phyloP scores from a whole-genome alignment of 2,888 invertebrate species.

The Amphipoea lucens region DNA sequence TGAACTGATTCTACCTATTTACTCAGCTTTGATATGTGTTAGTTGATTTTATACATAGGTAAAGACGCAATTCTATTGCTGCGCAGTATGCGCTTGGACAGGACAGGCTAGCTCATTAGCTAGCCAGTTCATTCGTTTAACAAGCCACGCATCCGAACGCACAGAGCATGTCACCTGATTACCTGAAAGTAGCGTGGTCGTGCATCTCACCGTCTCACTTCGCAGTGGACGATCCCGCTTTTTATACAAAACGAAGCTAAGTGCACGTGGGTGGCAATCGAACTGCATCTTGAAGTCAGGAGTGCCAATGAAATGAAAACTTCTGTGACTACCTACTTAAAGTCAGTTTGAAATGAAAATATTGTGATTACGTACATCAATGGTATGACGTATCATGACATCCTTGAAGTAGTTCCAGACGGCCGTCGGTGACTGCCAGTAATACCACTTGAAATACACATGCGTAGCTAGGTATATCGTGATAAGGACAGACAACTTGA shows the following conservation, averaged over 20 bases:
- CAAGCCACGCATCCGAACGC: not conserved
- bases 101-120: too few relatives aligned
- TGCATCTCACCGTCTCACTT: not conserved
- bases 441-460: constrained; percentile 82
- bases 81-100: not conserved
- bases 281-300: too few relatives aligned
- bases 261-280: not conserved
- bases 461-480: constrained; percentile 82
- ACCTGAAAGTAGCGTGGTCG: not conserved
- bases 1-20: not conserved
- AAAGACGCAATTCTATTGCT: not conserved
- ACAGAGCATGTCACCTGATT: too few relatives aligned
- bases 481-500: constrained; percentile 79
- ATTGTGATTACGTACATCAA: constrained; percentile 72
- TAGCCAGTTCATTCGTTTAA: not conserved
- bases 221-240: not conserved
- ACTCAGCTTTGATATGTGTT: not conserved
- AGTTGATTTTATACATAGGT: not conserved
- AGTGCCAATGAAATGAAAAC: not conserved
- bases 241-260: not conserved
- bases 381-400: constrained; percentile 82
- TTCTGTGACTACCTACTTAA: not conserved
- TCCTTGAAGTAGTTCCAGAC: constrained; percentile 85
- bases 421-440: constrained; percentile 78
- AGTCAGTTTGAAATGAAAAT: not conserved